These are phyloP conservation scores for Drosophila chauvacae DNA, from an alignment of 1,140 invertebrate genomes.

Conservation along the genomic window DNA sequence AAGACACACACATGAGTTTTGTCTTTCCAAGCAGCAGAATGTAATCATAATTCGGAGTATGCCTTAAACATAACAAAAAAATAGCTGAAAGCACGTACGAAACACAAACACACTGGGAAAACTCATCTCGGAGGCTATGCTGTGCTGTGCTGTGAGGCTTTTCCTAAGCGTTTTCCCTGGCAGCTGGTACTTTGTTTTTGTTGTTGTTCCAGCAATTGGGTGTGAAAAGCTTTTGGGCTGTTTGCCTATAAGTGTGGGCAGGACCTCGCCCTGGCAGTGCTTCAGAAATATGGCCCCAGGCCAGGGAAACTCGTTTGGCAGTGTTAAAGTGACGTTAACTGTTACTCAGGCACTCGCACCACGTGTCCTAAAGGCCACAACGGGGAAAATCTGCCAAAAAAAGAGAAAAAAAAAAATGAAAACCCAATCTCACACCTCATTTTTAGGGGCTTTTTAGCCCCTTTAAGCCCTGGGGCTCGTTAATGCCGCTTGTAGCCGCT, in stretches of 20 bases:
- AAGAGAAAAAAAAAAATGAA: neutral
- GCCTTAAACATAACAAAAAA: conserved; percentile 81
- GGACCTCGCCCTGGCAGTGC: conserved; percentile 1
- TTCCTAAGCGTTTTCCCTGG: conserved; percentile 32
- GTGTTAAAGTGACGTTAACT: conserved; percentile 76
- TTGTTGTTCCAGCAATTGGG: conserved; percentile 73
- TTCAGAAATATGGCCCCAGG: conserved; percentile 40
- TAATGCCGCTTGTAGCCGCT: conserved; percentile 36
- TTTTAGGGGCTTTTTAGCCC: conserved; percentile 32
- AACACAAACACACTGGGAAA: conserved; percentile 54
- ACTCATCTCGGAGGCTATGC: conserved; percentile 8
- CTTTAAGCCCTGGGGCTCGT: conserved; percentile 33
- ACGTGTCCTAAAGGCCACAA: conserved; percentile 32
- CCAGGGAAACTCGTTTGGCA: conserved; percentile 48
- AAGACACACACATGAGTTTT: conserved; percentile 20
- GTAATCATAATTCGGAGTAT: conserved; percentile 79
- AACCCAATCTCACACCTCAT: conserved; percentile 4
- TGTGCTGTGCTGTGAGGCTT: neutral
- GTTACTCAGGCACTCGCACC: conserved; percentile 49
- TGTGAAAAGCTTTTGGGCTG: conserved; percentile 76
- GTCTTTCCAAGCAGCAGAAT: conserved; percentile 48
- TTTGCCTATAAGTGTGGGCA: conserved; percentile 35
- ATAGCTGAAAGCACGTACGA: conserved; percentile 75
- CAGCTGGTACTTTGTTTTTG: conserved; percentile 48
- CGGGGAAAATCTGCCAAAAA: conserved; percentile 19